Evolutionary conservation across 92 coral and sea anemone species (phyloP), one percentile per base, ranked within the genome.

Genomic region (Epizoanthus scotinus): DNA sequence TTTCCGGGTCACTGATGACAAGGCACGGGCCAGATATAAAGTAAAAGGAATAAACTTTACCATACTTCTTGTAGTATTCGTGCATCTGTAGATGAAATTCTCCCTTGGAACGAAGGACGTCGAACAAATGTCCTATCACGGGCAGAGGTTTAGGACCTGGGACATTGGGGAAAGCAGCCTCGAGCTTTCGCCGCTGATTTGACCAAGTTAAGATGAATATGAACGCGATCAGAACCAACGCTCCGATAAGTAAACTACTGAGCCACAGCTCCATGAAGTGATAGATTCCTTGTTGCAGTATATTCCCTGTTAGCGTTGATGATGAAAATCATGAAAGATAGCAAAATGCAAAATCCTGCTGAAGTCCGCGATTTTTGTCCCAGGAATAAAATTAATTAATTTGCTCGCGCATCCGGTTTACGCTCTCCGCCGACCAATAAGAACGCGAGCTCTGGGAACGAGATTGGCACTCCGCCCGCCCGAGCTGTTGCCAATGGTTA

Each of bases 11-110:
- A 2, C 67, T 55, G n/a, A 77, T 54, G 2, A 63, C 61, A 24
- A 77, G 61, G 65, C 36, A 58, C 5, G 82, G 82, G 18, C 26
- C 19, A n/a, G 49, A 40, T 6, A 77, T 14, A 63, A 63, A 77
- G 3, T 6, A 77, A 44, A 77, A n/a, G 82, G 53, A 78, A 78
- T n/a, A n/a, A 15, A 60, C 31, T 8, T 20, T 28, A 71, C 82
- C 82, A 22, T 78, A 78, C 29, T 78, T n/a, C 69, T 58, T 62
- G 67, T 31, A 62, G 67, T 62, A 62, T 62, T 62, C 38, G 29
- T 62, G 36, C 25, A 62, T 25, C 67, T 62, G 67, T 36, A 62
- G 67, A 25, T 62, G 38, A 0, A 62, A 1, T 29, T 62, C 67
- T 62, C 67, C 67, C 29, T 62, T 62, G 3, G 3, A 5, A 26